These are phyloP conservation scores for Gyps fulvus DNA, from an alignment of 2,113 vertebrate genomes.

Conservation along the genomic window DNA sequence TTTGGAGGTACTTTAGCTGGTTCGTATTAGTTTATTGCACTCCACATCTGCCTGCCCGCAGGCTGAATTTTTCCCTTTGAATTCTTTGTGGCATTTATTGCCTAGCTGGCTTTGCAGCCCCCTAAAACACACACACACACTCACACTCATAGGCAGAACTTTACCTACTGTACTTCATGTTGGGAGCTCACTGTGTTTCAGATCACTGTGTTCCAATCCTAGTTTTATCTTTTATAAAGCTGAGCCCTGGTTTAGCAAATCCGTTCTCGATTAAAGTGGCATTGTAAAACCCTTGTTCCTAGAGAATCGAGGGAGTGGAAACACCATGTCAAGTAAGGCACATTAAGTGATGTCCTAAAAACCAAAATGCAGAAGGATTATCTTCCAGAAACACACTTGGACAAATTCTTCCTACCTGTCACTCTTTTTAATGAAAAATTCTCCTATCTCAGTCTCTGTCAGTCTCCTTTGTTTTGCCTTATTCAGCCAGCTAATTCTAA, in stretches of 20 bases:
- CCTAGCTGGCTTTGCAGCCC: background rate
- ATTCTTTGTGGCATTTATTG: background rate
- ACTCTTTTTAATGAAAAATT: constrained; percentile 14
- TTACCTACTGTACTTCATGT: background rate
- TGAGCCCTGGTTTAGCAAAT: background rate
- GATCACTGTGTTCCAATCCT: background rate
- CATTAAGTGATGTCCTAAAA: background rate
- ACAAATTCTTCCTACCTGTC: background rate
- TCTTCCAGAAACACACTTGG: background rate
- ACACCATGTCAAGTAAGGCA: background rate
- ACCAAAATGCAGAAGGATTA: background rate
- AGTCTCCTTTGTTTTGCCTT: background rate
- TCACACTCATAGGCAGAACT: background rate
- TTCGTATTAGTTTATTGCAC: background rate
- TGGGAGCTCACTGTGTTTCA: background rate
- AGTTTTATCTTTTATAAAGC: background rate
- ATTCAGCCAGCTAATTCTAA: background rate
- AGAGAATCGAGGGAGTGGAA: background rate
- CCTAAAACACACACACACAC: background rate
- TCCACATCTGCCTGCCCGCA: background rate
- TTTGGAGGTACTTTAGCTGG: background rate
- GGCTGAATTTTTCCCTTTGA: background rate
- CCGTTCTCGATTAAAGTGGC: background rate
- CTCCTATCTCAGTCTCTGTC: background rate
- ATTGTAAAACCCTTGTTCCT: background rate